These are phyloP conservation scores for Microchrysa polita DNA, from an alignment of 2,888 invertebrate species.

Conservation along the genomic window DNA sequence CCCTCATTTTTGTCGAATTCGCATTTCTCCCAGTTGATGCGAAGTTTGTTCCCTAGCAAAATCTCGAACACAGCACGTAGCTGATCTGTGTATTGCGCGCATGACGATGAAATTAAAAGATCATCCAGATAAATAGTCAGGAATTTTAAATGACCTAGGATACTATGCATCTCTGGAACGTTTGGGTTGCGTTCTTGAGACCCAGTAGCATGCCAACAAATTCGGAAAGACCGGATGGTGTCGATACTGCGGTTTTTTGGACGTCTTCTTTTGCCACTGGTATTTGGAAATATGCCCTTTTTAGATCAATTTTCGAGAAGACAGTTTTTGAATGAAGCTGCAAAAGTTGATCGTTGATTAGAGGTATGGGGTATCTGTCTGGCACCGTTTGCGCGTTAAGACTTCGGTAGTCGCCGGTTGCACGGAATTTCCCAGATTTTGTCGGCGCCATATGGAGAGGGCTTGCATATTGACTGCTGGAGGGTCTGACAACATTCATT, in stretches of 20 bases:
- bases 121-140: neutral
- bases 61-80: neutral
- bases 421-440: no score
- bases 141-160: slow-evolving; percentile 52
- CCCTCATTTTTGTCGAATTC: neutral
- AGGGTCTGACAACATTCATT: no score
- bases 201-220: slow-evolving; percentile 56
- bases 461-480: no score
- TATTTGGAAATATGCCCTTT: slow-evolving; percentile 1
- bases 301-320: slow-evolving; percentile 10
- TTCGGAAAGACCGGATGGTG: slow-evolving; percentile 58
- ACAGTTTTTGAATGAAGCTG: neutral
- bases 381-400: neutral
- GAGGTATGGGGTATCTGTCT: slow-evolving; percentile 12
- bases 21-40: neutral
- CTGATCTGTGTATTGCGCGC: neutral
- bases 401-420: neutral
- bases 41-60: neutral
- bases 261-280: slow-evolving; percentile 18
- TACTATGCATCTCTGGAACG: slow-evolving; percentile 57
- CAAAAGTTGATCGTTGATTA: slow-evolving; percentile 21
- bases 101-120: neutral
- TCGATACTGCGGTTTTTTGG: slow-evolving; percentile 51
- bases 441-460: no score
- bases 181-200: slow-evolving; percentile 56